Evolutionary conservation across 1,140 invertebrate genomes (phyloP).

Genomic region (Dendrolimus punctatus): DNA sequence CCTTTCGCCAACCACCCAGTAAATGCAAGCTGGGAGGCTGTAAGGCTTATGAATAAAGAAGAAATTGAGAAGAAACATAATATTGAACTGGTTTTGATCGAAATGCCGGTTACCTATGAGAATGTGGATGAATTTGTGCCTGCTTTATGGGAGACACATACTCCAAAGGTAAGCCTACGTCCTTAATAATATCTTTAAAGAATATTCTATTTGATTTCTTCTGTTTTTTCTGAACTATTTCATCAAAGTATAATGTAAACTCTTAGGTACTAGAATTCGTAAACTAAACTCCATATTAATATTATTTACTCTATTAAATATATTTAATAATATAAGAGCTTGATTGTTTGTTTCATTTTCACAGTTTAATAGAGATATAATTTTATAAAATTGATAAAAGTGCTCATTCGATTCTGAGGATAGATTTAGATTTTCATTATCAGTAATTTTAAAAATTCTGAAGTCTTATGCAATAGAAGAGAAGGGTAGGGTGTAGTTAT

Average conservation of each 20-base stretch:
- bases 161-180: slow-evolving; percentile 73
- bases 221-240: not conserved
- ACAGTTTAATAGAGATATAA: no score
- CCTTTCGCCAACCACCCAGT: slow-evolving; percentile 78
- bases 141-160: slow-evolving; percentile 76
- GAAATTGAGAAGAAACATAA: slow-evolving; percentile 63
- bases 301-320: no score
- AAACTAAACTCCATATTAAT: no score
- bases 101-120: slow-evolving; percentile 80
- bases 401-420: no score
- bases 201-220: not conserved
- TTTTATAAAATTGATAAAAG: no score
- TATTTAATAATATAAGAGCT: no score
- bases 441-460: no score
- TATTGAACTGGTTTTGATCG: slow-evolving; percentile 72
- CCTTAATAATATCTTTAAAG: not conserved
- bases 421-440: no score
- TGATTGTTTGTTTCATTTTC: no score
- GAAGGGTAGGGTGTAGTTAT: no score
- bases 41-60: slow-evolving; percentile 73
- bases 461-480: no score
- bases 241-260: not conserved
- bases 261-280: no score
- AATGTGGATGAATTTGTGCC: slow-evolving; percentile 75
- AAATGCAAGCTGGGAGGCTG: slow-evolving; percentile 86